Conservation (phyloP, 30 jellyfish, hydroid and myxozoan species). For the Phacellophora camtschatica region DNA sequence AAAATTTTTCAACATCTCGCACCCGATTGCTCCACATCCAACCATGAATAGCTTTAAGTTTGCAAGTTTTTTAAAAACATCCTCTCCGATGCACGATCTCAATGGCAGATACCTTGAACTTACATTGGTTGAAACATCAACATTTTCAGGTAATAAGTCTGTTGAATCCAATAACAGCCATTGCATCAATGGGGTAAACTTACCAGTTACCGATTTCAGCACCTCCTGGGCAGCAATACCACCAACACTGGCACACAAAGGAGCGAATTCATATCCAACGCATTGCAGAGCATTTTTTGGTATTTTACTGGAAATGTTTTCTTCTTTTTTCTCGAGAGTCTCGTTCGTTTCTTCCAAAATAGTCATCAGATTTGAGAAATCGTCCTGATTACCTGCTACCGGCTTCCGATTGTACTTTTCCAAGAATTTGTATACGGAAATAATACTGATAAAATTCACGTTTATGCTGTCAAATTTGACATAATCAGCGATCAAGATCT, state of each 20-base stretch:
- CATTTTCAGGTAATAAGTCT: conserved; percentile 15
- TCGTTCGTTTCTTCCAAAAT: conserved; percentile 2
- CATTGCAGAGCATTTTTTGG: neutral
- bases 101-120: conserved; percentile 25
- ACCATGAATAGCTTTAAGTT: conserved; percentile 75
- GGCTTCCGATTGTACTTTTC: neutral
- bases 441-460: neutral
- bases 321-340: conserved; percentile 8
- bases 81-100: conserved; percentile 38
- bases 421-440: conserved; percentile 41
- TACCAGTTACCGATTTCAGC: conserved; percentile 79
- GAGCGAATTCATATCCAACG: conserved; percentile 52
- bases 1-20: conserved; percentile 87
- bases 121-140: neutral
- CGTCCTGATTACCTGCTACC: neutral
- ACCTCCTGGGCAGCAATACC: conserved; percentile 94
- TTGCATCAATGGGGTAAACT: conserved; percentile 77
- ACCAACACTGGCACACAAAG: conserved; percentile 88
- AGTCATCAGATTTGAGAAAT: neutral
- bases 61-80: conserved; percentile 37
- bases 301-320: conserved; percentile 1
- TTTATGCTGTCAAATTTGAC: conserved; percentile 45
- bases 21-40: conserved; percentile 98
- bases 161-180: conserved; percentile 76
- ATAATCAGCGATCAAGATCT: conserved; percentile 47